Percentiles rank a stretch among this genome's conserved stretches.
Conservation (phyloP, 2,888 invertebrate species). For the Cheilosia soror region DNA sequence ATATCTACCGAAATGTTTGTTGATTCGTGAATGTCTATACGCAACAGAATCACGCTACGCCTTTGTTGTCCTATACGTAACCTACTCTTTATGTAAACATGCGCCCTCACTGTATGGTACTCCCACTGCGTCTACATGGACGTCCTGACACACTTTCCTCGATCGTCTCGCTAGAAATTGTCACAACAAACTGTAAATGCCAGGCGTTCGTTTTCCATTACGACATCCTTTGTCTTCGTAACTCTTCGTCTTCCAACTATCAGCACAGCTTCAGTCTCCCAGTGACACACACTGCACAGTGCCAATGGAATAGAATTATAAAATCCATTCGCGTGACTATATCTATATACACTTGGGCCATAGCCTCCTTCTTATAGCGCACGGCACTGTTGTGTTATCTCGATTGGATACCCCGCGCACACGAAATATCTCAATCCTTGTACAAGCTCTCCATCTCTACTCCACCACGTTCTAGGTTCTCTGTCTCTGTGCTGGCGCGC, state of each 20-base stretch:
- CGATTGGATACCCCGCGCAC: conserved; percentile 63
- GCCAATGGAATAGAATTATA: conserved; percentile 21
- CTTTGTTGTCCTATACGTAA: neutral
- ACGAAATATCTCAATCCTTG: conserved; percentile 73
- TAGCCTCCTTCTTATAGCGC: conserved; percentile 29
- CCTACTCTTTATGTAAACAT: neutral
- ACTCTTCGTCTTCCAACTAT: conserved; percentile 27
- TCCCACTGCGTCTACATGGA: conserved; percentile 19
- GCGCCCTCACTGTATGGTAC: neutral
- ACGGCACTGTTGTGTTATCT: conserved; percentile 45
- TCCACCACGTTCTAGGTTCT: conserved; percentile 10
- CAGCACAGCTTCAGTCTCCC: conserved; percentile 39
- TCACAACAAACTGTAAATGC: conserved; percentile 67
- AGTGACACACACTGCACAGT: conserved; percentile 61
- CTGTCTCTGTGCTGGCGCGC: neutral
- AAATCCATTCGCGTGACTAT: conserved; percentile 22
- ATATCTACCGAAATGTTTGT: no score
- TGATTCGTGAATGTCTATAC: no score
- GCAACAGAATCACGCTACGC: no score
- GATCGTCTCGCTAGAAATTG: conserved; percentile 32
- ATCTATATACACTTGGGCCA: conserved; percentile 5
- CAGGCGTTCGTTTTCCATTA: conserved; percentile 61
- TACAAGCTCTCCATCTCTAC: conserved; percentile 17
- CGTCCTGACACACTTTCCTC: conserved; percentile 63
- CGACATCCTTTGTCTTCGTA: conserved; percentile 68